These are phyloP conservation scores for Campopleginae sp. DNA, from an alignment of 2,888 invertebrate species.

Conservation along the genomic window DNA sequence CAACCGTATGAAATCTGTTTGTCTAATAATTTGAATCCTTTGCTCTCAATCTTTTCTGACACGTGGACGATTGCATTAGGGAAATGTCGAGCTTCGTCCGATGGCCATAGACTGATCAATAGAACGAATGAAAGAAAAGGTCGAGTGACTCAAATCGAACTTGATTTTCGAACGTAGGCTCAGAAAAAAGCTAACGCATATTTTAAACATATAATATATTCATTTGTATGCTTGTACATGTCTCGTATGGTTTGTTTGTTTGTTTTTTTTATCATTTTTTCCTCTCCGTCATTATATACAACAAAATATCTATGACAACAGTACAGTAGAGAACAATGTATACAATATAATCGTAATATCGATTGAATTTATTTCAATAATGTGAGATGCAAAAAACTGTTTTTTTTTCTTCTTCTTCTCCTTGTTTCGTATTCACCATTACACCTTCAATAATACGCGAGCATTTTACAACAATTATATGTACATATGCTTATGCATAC, in stretches of 20 bases:
- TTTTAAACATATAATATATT: slow-evolving; percentile 84
- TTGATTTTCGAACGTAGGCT: neutral
- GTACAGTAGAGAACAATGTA: slow-evolving; percentile 80
- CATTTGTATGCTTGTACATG: slow-evolving; percentile 82
- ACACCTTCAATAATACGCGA: slow-evolving; percentile 48
- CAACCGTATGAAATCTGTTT: neutral
- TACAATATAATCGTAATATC: slow-evolving; percentile 79
- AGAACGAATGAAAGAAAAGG: neutral
- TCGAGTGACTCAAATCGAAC: neutral
- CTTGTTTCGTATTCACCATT: slow-evolving; percentile 29
- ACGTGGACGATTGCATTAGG: neutral
- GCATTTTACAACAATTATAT: slow-evolving; percentile 75
- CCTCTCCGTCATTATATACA: slow-evolving; percentile 77
- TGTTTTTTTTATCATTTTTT: slow-evolving; percentile 67
- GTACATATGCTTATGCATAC: slow-evolving; percentile 62
- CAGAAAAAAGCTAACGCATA: slow-evolving; percentile 67
- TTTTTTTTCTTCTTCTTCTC: slow-evolving; percentile 70
- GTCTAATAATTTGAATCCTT: neutral
- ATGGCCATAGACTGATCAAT: neutral
- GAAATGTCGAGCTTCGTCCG: neutral
- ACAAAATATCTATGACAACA: slow-evolving; percentile 83
- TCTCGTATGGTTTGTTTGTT: slow-evolving; percentile 71
- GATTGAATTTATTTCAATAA: slow-evolving; percentile 76
- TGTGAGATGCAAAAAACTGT: slow-evolving; percentile 77
- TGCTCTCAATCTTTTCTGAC: neutral